phyloP scores from a whole-genome alignment of 2,888 invertebrate species.

The Diaperis boleti region DNA sequence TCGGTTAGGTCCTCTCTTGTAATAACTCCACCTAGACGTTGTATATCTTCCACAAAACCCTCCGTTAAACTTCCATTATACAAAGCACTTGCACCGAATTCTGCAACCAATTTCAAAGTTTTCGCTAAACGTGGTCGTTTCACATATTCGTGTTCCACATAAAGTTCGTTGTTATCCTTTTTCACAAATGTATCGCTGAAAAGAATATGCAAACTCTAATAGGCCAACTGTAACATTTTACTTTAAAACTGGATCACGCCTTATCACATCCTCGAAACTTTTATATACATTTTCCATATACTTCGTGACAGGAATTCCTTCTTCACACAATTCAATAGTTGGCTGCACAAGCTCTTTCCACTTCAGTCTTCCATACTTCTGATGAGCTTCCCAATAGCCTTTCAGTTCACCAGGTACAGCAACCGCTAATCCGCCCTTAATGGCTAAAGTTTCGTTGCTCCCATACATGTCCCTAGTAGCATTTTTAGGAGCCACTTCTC shows the following conservation, averaged over 20 bases:
- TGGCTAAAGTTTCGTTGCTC: slow-evolving; percentile 43
- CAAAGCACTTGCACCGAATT: slow-evolving; percentile 69
- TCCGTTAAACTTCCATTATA: slow-evolving; percentile 71
- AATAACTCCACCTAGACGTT: slow-evolving; percentile 78
- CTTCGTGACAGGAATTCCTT: slow-evolving; percentile 77
- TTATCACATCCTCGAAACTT: slow-evolving; percentile 41
- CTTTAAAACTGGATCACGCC: slow-evolving; percentile 52
- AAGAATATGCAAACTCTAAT: slow-evolving; percentile 51
- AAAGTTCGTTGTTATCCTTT: slow-evolving; percentile 51
- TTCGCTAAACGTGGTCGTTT: slow-evolving; percentile 37
- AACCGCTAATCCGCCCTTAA: slow-evolving; percentile 75
- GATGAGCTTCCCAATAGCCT: slow-evolving; percentile 85
- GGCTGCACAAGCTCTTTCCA: slow-evolving; percentile 87
- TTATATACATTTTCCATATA: slow-evolving; percentile 56
- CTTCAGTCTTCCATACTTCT: slow-evolving; percentile 78
- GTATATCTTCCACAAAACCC: slow-evolving; percentile 60
- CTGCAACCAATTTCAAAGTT: slow-evolving; percentile 64
- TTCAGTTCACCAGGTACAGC: slow-evolving; percentile 92
- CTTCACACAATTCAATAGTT: slow-evolving; percentile 79
- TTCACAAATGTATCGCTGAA: slow-evolving; percentile 54
- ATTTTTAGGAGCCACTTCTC: slow-evolving; percentile 81
- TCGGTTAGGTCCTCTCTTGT: slow-evolving; percentile 80
- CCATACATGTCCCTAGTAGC: slow-evolving; percentile 78
- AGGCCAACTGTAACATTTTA: slow-evolving; percentile 22
- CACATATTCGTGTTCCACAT: slow-evolving; percentile 48